Evolutionary conservation across 2,113 vertebrate species (phyloP), one percentile per base, ranked within the genome.

Genomic region (Grallaria varia): DNA sequence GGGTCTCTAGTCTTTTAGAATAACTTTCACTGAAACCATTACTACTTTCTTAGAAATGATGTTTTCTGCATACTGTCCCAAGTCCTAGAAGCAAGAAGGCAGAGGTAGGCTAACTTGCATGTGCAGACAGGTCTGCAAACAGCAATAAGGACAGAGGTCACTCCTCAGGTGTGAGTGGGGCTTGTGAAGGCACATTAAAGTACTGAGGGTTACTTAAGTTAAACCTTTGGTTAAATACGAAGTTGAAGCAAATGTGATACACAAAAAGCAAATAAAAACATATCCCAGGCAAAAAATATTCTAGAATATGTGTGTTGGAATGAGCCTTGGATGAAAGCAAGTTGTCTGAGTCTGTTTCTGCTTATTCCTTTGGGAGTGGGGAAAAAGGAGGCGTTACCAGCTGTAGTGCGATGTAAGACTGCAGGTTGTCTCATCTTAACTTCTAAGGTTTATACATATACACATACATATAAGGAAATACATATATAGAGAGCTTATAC

Each of bases 201-300:
- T 67, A 49, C 71, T 90, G 3, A 17, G 47, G 83, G 87, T 95
- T 95, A 93, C 87, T 95, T 76, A 91, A 96, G 77, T 73, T 94
- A 90, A 95, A 71, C 55, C n/a, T 71, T 75, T 59, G 47, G 89
- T 84, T 91, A 93, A 95, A 76, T 68, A 67, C 14, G 52, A 76
- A 91, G 68, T 78, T 0, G 0, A 27, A 84, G 35, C 69, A 91
- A 81, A 90, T 92, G 66, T 52, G 73, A 40, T 82, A 47, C 58
- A 60, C 53, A 90, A 95, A 93, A 96, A 81, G 79, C 55, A 75
- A 63, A 14, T 78, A 64, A 81, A 95, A 94, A 88, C 59, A 74
- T n/a, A 25, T 64, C 18, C 47, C 76, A 64, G 58, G 49, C 80
- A 87, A 86, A 93, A 93, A 91, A 67, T 68, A 47, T 68, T 81